phyloP scores from a whole-genome alignment of 2,888 invertebrate genomes.

The Stenchaetothrips biformis region DNA sequence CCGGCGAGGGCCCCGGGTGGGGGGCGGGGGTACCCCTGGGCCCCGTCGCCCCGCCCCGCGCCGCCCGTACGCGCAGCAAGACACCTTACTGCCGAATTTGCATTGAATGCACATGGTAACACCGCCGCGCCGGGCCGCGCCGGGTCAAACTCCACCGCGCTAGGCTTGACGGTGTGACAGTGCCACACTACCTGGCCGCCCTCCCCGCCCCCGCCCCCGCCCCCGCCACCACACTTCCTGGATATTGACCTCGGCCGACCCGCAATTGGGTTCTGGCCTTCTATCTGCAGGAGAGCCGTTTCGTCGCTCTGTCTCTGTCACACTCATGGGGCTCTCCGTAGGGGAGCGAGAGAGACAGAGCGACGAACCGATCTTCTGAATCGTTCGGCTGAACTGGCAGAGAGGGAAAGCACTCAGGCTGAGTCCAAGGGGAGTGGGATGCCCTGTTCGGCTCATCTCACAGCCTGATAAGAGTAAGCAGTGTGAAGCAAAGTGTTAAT shows the following conservation, averaged over 20 bases:
- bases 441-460: no score
- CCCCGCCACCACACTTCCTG: neutral
- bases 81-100: neutral
- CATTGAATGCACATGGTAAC: slow-evolving; percentile 5
- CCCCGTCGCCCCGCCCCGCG: neutral
- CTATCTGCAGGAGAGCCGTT: neutral
- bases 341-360: no score
- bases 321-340: no score
- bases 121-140: neutral
- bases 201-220: neutral
- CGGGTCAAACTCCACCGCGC: slow-evolving; percentile 7
- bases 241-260: neutral
- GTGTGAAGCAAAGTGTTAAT: no score
- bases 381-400: no score
- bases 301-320: no score
- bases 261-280: neutral
- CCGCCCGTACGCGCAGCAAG: neutral
- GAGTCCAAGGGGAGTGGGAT: no score
- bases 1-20: neutral
- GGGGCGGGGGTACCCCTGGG: neutral
- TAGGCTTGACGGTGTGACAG: neutral
- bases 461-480: no score
- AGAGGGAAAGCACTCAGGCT: no score
- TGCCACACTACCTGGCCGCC: neutral
- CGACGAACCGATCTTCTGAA: no score